Conservation (phyloP, 2,888 invertebrate species). For the Thecocarcelia acutangulata region DNA sequence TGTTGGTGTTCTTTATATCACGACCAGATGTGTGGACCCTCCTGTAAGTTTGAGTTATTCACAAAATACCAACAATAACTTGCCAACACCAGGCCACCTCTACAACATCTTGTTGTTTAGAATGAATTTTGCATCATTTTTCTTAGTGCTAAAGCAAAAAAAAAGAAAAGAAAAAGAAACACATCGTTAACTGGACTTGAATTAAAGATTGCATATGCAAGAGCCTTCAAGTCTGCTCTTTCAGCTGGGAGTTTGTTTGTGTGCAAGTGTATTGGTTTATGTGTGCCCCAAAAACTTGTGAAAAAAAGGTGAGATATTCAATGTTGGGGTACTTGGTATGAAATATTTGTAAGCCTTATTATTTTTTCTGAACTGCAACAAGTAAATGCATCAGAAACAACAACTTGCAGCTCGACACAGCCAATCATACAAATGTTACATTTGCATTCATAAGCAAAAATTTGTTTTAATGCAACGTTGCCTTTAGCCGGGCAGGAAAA, state of each 20-base stretch:
- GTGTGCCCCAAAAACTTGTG: constrained; percentile 60
- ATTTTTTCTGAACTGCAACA: constrained; percentile 7
- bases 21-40: constrained; percentile 68
- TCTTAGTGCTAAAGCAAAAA: constrained; percentile 45
- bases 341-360: constrained; percentile 35
- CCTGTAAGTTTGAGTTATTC: constrained; percentile 57
- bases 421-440: constrained; percentile 41
- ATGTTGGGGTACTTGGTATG: constrained; percentile 37
- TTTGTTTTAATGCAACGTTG: constrained; percentile 31
- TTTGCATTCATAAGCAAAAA: constrained; percentile 35
- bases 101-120: constrained; percentile 44
- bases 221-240: constrained; percentile 60
- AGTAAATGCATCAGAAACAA: neutral
- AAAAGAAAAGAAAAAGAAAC: constrained; percentile 19
- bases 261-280: neutral
- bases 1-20: constrained; percentile 55
- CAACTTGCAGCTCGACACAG: neutral
- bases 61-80: constrained; percentile 54
- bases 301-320: constrained; percentile 67
- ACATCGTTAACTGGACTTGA: constrained; percentile 35
- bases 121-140: constrained; percentile 66
- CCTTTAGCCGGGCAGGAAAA: constrained; percentile 7
- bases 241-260: constrained; percentile 14
- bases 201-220: constrained; percentile 26
- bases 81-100: constrained; percentile 45